Percentiles rank a stretch among this genome's conserved stretches.
Evolutionary conservation across 2,113 vertebrate species (phyloP).

Genomic region (Melanocharis versteri): DNA sequence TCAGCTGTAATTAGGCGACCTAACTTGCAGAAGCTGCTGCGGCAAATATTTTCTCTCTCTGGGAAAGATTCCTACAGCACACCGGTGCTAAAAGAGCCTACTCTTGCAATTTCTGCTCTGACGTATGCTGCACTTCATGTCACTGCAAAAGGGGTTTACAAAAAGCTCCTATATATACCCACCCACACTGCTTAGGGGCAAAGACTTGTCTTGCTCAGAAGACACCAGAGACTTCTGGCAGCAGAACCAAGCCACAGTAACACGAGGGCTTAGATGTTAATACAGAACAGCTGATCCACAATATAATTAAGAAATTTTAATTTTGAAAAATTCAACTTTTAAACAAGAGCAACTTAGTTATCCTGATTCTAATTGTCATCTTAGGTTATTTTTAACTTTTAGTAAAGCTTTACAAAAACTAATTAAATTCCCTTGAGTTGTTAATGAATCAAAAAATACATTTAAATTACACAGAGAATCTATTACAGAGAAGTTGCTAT

Average conservation of each 20-base stretch:
- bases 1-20: fast-evolving
- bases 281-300: background rate
- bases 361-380: background rate
- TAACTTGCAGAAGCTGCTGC: background rate
- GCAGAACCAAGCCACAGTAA: background rate
- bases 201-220: background rate
- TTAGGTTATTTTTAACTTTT: slow-evolving; percentile 7
- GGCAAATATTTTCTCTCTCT: background rate
- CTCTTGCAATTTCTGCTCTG: background rate
- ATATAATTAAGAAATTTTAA: background rate
- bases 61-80: background rate
- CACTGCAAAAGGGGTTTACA: background rate
- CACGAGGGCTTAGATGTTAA: background rate
- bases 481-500: background rate
- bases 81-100: background rate
- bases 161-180: background rate
- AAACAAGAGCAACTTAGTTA: background rate
- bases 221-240: background rate
- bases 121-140: background rate
- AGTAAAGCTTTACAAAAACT: background rate
- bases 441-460: slow-evolving; percentile 6
- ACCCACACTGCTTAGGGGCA: background rate
- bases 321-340: background rate
- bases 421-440: background rate
- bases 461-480: background rate